These are phyloP conservation scores for Cephus rjabovi DNA, from an alignment of 2,888 invertebrate species.

Conservation along the genomic window DNA sequence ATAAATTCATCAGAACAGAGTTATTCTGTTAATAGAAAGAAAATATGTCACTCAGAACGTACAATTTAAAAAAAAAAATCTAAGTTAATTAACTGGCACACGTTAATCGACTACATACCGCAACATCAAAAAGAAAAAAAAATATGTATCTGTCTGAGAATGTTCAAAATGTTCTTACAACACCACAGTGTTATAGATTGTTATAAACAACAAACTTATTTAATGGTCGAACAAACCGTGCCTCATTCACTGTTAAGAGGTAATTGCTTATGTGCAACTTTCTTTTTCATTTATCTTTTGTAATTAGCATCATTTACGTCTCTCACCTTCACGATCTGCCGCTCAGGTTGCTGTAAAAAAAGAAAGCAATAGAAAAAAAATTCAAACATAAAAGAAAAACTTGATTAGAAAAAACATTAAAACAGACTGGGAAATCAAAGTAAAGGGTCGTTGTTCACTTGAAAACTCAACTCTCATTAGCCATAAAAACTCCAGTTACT, in stretches of 20 bases:
- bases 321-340: slow-evolving; percentile 65
- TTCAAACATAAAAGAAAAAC: slow-evolving; percentile 35
- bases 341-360: slow-evolving; percentile 60
- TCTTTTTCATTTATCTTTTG: background rate
- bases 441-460: slow-evolving; percentile 25
- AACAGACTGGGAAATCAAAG: slow-evolving; percentile 3
- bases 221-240: background rate
- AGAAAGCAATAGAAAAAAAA: slow-evolving; percentile 34
- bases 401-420: slow-evolving; percentile 30
- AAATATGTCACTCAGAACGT: too few species aligned
- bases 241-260: background rate
- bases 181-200: background rate
- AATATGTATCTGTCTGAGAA: background rate
- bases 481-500: background rate
- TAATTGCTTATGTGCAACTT: background rate
- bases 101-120: too few species aligned
- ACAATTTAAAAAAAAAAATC: too few species aligned
- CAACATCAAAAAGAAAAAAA: too few species aligned
- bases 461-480: slow-evolving; percentile 27
- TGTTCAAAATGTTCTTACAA: background rate
- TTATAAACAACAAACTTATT: background rate
- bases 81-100: too few species aligned
- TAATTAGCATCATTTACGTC: background rate
- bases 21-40: too few species aligned
- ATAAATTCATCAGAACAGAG: too few species aligned